Percentiles rank a stretch among this genome's conserved stretches.
phyloP scores from a whole-genome alignment of 2,797 vertebrate genomes.

The Hydrophis major region DNA sequence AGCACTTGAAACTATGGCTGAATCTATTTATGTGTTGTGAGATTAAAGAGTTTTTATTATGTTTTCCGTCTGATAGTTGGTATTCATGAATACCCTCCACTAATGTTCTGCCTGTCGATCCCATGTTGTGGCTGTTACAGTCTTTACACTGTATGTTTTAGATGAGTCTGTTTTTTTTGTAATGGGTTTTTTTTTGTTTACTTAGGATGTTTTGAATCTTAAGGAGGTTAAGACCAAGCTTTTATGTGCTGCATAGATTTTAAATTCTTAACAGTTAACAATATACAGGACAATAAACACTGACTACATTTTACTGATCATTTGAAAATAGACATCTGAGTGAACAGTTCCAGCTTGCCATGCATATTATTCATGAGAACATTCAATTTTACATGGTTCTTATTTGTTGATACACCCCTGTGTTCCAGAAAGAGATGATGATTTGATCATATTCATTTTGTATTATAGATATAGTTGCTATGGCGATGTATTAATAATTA shows the following conservation, averaged over 20 bases:
- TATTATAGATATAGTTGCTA: conserved; percentile 35
- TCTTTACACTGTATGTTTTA: not conserved
- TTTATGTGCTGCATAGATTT: not conserved
- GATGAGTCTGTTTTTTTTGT: not conserved
- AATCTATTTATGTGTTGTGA: not conserved
- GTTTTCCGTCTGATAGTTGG: not conserved
- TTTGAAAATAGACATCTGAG: not conserved
- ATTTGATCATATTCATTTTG: conserved; percentile 30
- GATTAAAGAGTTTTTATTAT: not conserved
- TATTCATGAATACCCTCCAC: not conserved
- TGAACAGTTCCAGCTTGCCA: not conserved
- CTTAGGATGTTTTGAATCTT: not conserved
- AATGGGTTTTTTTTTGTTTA: not conserved
- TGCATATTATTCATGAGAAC: conserved; percentile 11
- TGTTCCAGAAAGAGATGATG: conserved; percentile 24
- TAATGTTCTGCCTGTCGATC: not conserved
- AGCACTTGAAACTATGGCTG: not conserved
- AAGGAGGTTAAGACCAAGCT: not conserved
- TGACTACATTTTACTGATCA: not conserved
- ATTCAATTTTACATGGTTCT: not conserved
- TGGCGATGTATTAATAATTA: conserved; percentile 44
- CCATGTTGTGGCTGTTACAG: not conserved
- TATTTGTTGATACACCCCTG: conserved; percentile 21
- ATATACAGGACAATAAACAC: not conserved
- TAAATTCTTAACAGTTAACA: not conserved